phyloP scores from a whole-genome alignment of 2,888 invertebrate species.

The Sturmia bella region DNA sequence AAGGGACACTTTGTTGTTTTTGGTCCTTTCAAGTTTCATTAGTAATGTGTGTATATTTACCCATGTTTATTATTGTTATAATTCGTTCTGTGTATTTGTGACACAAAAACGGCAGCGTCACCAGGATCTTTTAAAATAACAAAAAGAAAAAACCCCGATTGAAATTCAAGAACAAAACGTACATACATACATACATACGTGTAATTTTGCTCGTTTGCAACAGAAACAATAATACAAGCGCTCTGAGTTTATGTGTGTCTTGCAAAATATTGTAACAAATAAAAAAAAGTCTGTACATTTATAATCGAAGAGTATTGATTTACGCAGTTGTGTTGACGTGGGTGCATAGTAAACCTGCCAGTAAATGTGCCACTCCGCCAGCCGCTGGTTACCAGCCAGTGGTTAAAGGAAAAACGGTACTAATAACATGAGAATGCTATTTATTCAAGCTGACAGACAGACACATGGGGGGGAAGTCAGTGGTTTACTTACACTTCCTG shows the following conservation, averaged over 20 bases:
- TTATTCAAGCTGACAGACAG: slow-evolving; percentile 5
- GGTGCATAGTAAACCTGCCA: slow-evolving; percentile 39
- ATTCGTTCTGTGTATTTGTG: slow-evolving; percentile 19
- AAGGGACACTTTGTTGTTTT: neutral
- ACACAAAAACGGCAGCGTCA: neutral
- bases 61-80: slow-evolving; percentile 54
- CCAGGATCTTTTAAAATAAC: slow-evolving; percentile 37
- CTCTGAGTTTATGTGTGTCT: neutral
- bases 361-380: neutral
- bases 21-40: slow-evolving; percentile 5
- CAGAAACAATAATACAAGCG: slow-evolving; percentile 8
- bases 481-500: slow-evolving; percentile 53
- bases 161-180: slow-evolving; percentile 41
- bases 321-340: slow-evolving; percentile 34
- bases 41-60: slow-evolving; percentile 43
- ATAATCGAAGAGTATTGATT: slow-evolving; percentile 48
- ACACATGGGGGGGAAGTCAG: neutral
- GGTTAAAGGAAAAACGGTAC: slow-evolving; percentile 12
- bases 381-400: neutral
- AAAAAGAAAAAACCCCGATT: slow-evolving; percentile 48
- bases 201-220: slow-evolving; percentile 2
- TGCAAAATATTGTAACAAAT: slow-evolving; percentile 43
- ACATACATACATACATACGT: neutral
- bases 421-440: slow-evolving; percentile 40
- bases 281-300: slow-evolving; percentile 35